A percentile compares a stretch with the other conserved stretches of the same genome.
phyloP scores from a whole-genome alignment of 2,113 vertebrate genomes.

The Charina bottae region DNA sequence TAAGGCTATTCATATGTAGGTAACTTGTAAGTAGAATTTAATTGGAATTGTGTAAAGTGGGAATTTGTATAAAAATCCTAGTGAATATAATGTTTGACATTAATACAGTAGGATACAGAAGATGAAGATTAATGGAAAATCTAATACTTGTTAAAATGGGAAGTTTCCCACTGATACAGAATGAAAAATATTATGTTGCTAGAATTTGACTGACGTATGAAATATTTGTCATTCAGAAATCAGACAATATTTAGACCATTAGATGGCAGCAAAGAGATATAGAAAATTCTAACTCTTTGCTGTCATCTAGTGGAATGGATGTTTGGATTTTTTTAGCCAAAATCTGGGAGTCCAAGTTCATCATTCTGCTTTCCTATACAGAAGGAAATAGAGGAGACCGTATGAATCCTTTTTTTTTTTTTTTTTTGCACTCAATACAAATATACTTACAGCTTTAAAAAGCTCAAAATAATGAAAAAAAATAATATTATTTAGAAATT shows the following conservation, averaged over 20 bases:
- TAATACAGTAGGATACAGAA: conserved; percentile 18
- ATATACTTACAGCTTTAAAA: neutral
- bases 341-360: neutral
- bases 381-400: neutral
- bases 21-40: neutral
- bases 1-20: neutral
- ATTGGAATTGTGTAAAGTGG: neutral
- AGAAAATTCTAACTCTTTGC: neutral
- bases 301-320: neutral
- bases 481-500: neutral
- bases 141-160: neutral
- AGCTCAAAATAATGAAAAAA: neutral
- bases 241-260: neutral
- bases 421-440: no score
- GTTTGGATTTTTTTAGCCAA: neutral
- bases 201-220: conserved; percentile 19
- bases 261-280: neutral
- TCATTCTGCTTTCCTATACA: neutral
- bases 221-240: neutral
- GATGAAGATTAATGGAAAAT: neutral
- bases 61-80: neutral
- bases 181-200: neutral
- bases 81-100: neutral
- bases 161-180: neutral
- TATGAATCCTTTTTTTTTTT: neutral